Percentiles rank a stretch among this genome's conserved stretches.
Evolutionary conservation across 2,797 vertebrate species (phyloP).

Genomic region (Carapus acus): DNA sequence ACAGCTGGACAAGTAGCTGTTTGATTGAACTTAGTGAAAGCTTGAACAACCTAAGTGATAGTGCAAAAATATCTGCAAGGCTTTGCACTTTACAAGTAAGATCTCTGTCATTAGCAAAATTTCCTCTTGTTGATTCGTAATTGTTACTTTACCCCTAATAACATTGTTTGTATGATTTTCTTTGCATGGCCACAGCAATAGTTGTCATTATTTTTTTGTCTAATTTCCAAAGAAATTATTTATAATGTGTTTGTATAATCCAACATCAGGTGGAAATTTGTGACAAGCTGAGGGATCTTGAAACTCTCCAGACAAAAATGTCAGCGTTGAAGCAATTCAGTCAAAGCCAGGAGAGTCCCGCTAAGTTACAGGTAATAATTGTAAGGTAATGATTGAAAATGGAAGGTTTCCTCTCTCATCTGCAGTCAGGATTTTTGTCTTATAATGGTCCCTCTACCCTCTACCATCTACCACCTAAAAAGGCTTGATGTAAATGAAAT

Average conservation of each 20-base stretch:
- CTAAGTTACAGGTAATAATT: slow-evolving; percentile 82
- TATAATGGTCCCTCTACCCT: too few species aligned
- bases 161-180: too few species aligned
- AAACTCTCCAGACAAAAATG: slow-evolving; percentile 79
- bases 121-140: too few species aligned
- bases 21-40: slow-evolving; percentile 80
- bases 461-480: too few species aligned
- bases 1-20: slow-evolving; percentile 80
- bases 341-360: slow-evolving; percentile 77
- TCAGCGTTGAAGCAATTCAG: slow-evolving; percentile 80
- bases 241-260: slow-evolving; percentile 15
- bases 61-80: slow-evolving; percentile 73
- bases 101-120: not conserved
- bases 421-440: too few species aligned
- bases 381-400: not conserved
- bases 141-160: too few species aligned
- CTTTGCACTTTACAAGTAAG: slow-evolving; percentile 83
- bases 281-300: slow-evolving; percentile 78
- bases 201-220: too few species aligned
- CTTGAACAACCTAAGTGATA: slow-evolving; percentile 80
- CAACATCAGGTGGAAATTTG: slow-evolving; percentile 76
- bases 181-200: not conserved
- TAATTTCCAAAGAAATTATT: too few species aligned
- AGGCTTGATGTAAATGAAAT: not conserved
- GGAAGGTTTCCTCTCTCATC: not conserved